Base-by-base conservation (phyloP, 2,888 invertebrate genomes). In the Piscicola geometra region DNA sequence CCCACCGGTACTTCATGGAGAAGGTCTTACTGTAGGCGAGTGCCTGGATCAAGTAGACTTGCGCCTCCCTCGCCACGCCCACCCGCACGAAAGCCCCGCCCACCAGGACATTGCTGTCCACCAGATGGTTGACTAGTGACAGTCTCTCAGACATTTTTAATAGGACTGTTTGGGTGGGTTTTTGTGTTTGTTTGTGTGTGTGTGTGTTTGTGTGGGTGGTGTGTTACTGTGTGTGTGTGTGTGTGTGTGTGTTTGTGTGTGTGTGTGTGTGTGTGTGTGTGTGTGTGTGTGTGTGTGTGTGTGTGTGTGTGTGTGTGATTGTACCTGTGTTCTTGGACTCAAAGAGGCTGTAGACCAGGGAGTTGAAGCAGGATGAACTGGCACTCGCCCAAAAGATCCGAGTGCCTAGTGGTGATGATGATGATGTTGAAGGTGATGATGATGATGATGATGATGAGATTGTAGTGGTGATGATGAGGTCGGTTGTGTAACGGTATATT, bases 1-100 rank as follows among this genome's bases (percentile, higher is more conserved):
- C 9, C n/a, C n/a, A 56, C 73, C 73, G 60, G 28, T 64, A 33
- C 35, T 73, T 56, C 18, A 73, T 25, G 30, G 28, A 30, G 33
- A 73, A 73, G 9, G 60, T 30, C 35, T 56, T 47, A 35, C 56
- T 21, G 64, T 35, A 73, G 28, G 36, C 73, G 21, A 73, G 56
- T n/a, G 73, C 73, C 12, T 73, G 33, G 0, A 73, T 52, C n/a
- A 73, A 64, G 64, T 73, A 25, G n/a, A 21, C 52, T 60, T 73
- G 52, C 21, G 64, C 64, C 64, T 73, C 64, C 28, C 73, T 60
- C 12, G 64, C 35, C 21, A 73, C 35, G 64, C 73, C 73, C 25
- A 28, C 56, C 36, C 73, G 30, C 52, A 73, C 35, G 33, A 64
- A 73, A n/a, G 33, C 47, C 32, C 64, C n/a, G 18, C 52, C 64